Evolutionary conservation across 2,888 invertebrate genomes (phyloP).

Genomic region (Rutpela maculata): DNA sequence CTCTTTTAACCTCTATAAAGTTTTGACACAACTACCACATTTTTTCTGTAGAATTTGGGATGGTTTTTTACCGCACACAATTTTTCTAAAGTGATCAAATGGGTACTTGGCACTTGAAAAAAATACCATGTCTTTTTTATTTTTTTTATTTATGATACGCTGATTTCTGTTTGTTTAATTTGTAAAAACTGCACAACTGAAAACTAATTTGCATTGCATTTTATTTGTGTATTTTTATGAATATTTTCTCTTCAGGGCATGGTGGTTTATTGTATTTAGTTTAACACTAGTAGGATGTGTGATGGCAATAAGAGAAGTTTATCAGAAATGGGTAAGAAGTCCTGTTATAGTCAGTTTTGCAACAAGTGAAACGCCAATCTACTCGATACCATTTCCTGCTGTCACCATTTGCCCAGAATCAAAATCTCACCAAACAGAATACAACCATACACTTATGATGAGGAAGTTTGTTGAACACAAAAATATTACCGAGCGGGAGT

Average conservation of each 20-base stretch:
- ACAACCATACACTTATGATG: conserved; percentile 79
- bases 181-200: too few species aligned
- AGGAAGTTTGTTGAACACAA: conserved; percentile 64
- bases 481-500: conserved; percentile 76
- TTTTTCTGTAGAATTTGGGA: too few species aligned
- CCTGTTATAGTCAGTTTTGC: conserved; percentile 87
- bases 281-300: conserved; percentile 79
- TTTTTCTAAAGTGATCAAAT: too few species aligned
- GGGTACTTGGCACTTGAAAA: too few species aligned
- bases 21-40: too few species aligned
- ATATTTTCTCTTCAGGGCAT: conserved; percentile 74
- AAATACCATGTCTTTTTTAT: too few species aligned
- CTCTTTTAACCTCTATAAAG: too few species aligned
- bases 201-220: not conserved
- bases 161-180: too few species aligned
- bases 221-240: not conserved
- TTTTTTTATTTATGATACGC: too few species aligned
- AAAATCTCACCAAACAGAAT: conserved; percentile 75
- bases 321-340: conserved; percentile 82
- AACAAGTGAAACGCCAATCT: conserved; percentile 81
- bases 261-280: conserved; percentile 80
- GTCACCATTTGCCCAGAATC: conserved; percentile 69
- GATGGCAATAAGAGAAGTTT: conserved; percentile 79
- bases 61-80: too few species aligned
- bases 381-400: conserved; percentile 75